Percentiles rank a stretch among this genome's conserved stretches.
Evolutionary conservation across 35 echinoderm and acorn worm genomes (phyloP).

Genomic region (Acanthaster planci): DNA sequence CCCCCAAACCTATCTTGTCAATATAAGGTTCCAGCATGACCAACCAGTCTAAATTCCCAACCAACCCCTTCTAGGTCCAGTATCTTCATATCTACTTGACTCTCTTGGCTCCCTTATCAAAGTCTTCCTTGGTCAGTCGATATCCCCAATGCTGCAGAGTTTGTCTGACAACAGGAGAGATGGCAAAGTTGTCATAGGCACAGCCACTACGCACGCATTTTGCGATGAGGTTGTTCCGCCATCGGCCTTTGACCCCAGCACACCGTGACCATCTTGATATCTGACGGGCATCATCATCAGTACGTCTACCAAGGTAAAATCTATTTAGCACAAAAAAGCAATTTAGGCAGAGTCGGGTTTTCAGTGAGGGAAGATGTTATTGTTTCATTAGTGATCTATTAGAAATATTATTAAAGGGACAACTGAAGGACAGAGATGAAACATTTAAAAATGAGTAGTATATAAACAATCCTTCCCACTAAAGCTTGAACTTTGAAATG

Average conservation of each 20-base stretch:
- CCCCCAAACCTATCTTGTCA: too few species aligned
- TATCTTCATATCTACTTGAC: conserved; percentile 47
- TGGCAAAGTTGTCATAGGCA: conserved; percentile 71
- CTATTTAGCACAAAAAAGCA: conserved; percentile 32
- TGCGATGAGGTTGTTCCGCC: conserved; percentile 87
- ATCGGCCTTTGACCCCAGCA: conserved; percentile 79
- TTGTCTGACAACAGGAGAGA: conserved; percentile 85
- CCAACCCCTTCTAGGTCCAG: neutral
- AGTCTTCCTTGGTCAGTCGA: conserved; percentile 68
- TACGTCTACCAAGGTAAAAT: conserved; percentile 82
- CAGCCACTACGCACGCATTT: conserved; percentile 72
- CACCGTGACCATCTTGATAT: conserved; percentile 74
- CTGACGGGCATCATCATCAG: conserved; percentile 82
- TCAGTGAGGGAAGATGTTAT: too few species aligned
- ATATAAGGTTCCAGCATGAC: too few species aligned
- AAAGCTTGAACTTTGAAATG: too few species aligned
- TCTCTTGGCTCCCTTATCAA: conserved; percentile 73
- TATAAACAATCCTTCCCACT: too few species aligned
- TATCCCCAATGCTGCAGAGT: conserved; percentile 92
- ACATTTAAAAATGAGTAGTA: too few species aligned
- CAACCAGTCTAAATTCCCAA: too few species aligned
- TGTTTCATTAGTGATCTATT: too few species aligned
- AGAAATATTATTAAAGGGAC: too few species aligned
- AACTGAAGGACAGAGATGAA: too few species aligned
- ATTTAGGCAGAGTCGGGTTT: neutral